Conservation (phyloP, 2,797 vertebrate species). For the Okamejei kenojei region DNA sequence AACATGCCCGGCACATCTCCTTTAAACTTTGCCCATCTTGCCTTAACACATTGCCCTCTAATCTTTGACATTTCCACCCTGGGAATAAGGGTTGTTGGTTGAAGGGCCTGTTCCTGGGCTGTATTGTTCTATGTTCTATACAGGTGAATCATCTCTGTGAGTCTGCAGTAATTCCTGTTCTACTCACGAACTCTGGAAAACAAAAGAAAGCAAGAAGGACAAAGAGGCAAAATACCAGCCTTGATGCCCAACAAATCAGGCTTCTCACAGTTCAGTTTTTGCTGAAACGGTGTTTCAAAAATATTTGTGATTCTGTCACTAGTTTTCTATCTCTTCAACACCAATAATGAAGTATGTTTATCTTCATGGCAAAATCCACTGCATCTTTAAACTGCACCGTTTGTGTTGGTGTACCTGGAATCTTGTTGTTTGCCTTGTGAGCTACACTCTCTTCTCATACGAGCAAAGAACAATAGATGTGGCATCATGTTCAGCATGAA, state of each 20-base stretch:
- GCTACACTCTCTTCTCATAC: not conserved
- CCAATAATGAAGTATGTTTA: not conserved
- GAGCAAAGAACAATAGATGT: not conserved
- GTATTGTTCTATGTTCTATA: too few relatives aligned
- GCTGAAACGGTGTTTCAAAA: not conserved
- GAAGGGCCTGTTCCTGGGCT: too few relatives aligned
- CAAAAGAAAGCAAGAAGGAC: not conserved
- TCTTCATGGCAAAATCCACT: not conserved
- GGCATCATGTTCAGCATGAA: too few relatives aligned
- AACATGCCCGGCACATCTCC: too few relatives aligned
- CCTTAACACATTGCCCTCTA: too few relatives aligned
- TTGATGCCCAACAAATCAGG: not conserved
- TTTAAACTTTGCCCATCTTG: too few relatives aligned
- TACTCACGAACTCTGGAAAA: not conserved
- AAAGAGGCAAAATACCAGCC: not conserved
- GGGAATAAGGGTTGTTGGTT: too few relatives aligned
- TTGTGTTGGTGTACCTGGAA: not conserved
- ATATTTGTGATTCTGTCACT: not conserved
- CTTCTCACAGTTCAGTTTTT: not conserved
- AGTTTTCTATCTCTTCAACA: not conserved
- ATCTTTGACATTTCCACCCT: too few relatives aligned
- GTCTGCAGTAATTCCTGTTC: not conserved
- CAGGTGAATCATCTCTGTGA: not conserved
- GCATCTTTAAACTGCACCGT: not conserved
- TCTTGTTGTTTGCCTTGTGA: not conserved